Percentiles rank a stretch among this genome's conserved stretches.
phyloP scores from a whole-genome alignment of 2,888 invertebrate genomes.

The Acleris laterana region DNA sequence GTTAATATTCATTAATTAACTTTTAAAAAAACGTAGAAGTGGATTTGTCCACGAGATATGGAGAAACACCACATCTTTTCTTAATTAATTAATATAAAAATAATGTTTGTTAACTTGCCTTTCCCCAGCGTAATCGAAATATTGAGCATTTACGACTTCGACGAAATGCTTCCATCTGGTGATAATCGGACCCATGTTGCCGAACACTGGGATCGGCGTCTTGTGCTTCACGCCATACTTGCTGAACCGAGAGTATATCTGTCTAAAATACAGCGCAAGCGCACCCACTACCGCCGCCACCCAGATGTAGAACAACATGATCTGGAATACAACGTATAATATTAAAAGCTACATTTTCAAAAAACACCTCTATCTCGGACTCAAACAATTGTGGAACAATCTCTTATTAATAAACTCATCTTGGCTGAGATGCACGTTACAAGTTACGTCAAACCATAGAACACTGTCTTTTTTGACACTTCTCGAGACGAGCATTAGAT shows the following conservation, averaged over 20 bases:
- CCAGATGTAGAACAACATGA: constrained; percentile 37
- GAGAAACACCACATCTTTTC: not conserved
- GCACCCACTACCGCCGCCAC: constrained; percentile 25
- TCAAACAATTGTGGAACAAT: too few relatives aligned
- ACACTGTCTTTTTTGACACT: too few relatives aligned
- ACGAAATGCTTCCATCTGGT: constrained; percentile 23
- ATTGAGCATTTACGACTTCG: constrained; percentile 8
- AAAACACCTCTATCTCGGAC: too few relatives aligned
- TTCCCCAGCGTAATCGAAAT: constrained; percentile 30
- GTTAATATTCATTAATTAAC: not conserved
- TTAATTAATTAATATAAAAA: not conserved
- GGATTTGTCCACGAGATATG: too few relatives aligned
- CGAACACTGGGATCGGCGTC: constrained; percentile 40
- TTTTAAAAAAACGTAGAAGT: not conserved
- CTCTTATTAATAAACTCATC: too few relatives aligned
- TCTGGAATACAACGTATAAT: not conserved
- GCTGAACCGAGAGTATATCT: constrained; percentile 37
- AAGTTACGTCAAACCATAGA: too few relatives aligned
- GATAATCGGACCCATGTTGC: constrained; percentile 35
- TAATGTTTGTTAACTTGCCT: not conserved
- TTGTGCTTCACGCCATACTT: constrained; percentile 40
- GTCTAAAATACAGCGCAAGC: constrained; percentile 31
- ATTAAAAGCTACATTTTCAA: too few relatives aligned
- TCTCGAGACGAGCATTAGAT: too few relatives aligned
- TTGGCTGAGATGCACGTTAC: too few relatives aligned